phyloP scores from a whole-genome alignment of 1,140 invertebrate genomes.

The Lepidurus arcticus region DNA sequence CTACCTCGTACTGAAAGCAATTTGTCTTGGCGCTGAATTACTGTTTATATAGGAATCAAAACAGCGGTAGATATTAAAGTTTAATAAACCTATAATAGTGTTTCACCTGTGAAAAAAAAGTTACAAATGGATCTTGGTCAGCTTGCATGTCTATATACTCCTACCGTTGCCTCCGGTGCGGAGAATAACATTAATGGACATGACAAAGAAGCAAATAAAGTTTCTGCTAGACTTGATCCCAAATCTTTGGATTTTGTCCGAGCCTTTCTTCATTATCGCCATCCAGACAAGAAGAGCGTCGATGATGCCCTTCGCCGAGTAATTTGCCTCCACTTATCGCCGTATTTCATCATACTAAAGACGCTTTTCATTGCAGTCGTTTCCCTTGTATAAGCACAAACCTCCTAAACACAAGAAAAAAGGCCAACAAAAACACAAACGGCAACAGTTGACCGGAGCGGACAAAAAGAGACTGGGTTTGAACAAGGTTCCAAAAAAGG shows the following conservation, averaged over 20 bases:
- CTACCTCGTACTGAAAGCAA: too few species aligned
- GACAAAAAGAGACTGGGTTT: constrained; percentile 56
- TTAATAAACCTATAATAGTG: too few species aligned
- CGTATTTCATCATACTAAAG: not conserved
- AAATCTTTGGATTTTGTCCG: not conserved
- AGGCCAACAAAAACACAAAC: constrained; percentile 36
- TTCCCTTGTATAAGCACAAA: constrained; percentile 22
- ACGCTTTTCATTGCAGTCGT: not conserved
- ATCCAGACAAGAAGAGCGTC: not conserved
- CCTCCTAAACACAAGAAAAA: not conserved
- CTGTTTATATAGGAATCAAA: too few species aligned
- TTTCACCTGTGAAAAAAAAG: too few species aligned
- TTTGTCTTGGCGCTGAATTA: too few species aligned
- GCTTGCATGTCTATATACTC: too few species aligned
- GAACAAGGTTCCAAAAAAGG: constrained; percentile 50
- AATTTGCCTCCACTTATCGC: not conserved
- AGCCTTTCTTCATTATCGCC: not conserved
- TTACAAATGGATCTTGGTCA: too few species aligned
- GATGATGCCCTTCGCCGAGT: not conserved
- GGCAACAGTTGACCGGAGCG: constrained; percentile 47
- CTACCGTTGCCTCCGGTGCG: too few species aligned
- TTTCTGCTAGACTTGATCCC: not conserved
- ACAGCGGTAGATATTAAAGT: too few species aligned
- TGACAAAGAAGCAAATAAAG: not conserved
- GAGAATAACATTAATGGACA: not conserved